Evolutionary conservation across 1,140 invertebrate genomes (phyloP).

Genomic region (Thrips palmi): DNA sequence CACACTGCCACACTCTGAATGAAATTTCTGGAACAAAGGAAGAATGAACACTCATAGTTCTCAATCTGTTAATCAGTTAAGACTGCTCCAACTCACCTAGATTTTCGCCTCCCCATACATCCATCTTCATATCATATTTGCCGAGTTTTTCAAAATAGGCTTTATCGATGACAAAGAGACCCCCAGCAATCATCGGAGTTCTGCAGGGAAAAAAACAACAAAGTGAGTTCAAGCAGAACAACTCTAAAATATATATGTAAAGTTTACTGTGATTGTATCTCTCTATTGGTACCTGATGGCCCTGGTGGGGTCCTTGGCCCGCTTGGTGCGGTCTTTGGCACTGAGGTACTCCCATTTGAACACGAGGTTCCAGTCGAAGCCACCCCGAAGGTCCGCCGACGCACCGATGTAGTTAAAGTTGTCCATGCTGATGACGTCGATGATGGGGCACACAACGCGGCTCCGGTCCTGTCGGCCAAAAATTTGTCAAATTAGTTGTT

Average conservation of each 20-base stretch:
- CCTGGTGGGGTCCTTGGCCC: conserved; percentile 45
- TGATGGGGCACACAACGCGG: conserved; percentile 84
- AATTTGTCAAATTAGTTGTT: too few species aligned
- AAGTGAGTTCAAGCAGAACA: conserved; percentile 1
- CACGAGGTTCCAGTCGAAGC: conserved; percentile 96
- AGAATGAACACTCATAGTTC: neutral
- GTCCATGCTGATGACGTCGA: conserved; percentile 96
- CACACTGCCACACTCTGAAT: conserved; percentile 88
- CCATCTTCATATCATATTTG: conserved; percentile 94
- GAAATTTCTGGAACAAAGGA: conserved; percentile 36
- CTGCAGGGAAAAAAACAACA: conserved; percentile 22
- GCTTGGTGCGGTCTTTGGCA: conserved; percentile 53
- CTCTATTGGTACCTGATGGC: conserved; percentile 33
- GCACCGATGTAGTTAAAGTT: conserved; percentile 94
- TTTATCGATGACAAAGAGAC: conserved; percentile 84
- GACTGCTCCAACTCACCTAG: conserved; percentile 34
- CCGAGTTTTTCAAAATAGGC: conserved; percentile 85
- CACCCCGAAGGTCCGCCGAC: conserved; percentile 73
- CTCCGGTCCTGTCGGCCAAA: conserved; percentile 71
- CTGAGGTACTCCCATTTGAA: conserved; percentile 92
- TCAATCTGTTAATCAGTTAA: neutral
- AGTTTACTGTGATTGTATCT: conserved; percentile 3
- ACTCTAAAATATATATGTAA: conserved; percentile 6
- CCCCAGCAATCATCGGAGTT: conserved; percentile 89
- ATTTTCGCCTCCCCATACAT: conserved; percentile 88